Evolutionary conservation across 2,797 vertebrate species (phyloP), one percentile per base, ranked within the genome.

Genomic region (Tympanoctomys barrerae): DNA sequence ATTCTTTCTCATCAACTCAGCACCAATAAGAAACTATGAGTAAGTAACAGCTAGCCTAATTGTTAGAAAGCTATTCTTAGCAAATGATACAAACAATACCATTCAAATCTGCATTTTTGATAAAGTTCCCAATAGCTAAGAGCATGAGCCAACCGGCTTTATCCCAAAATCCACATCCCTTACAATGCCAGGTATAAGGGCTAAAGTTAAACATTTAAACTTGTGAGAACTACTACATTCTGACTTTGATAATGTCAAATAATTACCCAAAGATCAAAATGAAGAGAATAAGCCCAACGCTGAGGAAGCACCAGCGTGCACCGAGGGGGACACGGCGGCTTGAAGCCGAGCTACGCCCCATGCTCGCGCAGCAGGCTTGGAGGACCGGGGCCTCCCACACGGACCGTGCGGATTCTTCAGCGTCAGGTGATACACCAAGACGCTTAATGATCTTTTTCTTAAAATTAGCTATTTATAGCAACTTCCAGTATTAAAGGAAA

Each of bases 241-340:
- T 78, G n/a, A 70, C 33, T 81, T 78, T 85, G 11, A 82, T 7
- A 70, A 92, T 54, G 94, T 31, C 42, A 95, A 88, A 90, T 82
- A 91, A 87, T 18, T 36, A 70, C 94, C 11, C 42, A 87, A 91
- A 26, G 18, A 78, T 81, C 80, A 91, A 89, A 84, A 93, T 82
- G 10, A 89, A 94, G 39, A 91, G 75, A 87, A 78, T 66, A 33
- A 90, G 61, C 13, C 64, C 83, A 89, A 82, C 64, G 4, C 36
- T 79, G 83, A 78, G 39, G 28, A 94, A 95, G 81, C 52, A 88
- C 49, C 1, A 64, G 14, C 11, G 87, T 33, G 39, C 33, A 89
- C 33, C 80, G 28, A 86, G 81, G 61, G 79, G 66, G 36, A 79
- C 11, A 71, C 31, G 77, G 89, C 64, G 39, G 24, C 14, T 36